Conservation (phyloP, 2,113 vertebrate genomes). For the Amia ocellicauda region DNA sequence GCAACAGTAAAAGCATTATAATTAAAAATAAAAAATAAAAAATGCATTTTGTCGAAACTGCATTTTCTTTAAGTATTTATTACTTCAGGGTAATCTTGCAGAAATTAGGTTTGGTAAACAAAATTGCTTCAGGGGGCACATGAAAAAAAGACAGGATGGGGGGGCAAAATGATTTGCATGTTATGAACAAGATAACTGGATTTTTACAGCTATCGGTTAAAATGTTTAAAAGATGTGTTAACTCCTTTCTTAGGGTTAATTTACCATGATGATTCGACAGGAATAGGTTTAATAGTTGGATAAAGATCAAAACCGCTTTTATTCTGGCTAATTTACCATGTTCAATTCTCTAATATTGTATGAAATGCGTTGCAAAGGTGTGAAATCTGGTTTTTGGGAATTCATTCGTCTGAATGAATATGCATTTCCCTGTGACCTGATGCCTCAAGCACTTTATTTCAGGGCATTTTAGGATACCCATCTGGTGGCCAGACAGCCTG, state of each 20-base stretch:
- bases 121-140: too few relatives aligned
- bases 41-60: conserved; percentile 58
- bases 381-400: background rate
- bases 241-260: background rate
- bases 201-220: background rate
- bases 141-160: too few relatives aligned
- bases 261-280: background rate
- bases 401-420: background rate
- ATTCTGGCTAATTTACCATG: background rate
- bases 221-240: background rate
- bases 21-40: conserved; percentile 34
- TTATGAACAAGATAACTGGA: conserved; percentile 1
- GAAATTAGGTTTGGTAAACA: conserved; percentile 48
- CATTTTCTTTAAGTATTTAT: conserved; percentile 58
- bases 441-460: background rate
- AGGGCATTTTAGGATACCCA: background rate
- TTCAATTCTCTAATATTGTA: background rate
- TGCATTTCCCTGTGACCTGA: background rate
- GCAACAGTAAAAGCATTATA: conserved; percentile 37
- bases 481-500: background rate
- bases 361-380: background rate
- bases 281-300: background rate
- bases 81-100: conserved; percentile 29
- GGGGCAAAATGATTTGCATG: background rate
- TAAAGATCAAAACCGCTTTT: background rate